These are phyloP conservation scores for Caenorhabditis angaria DNA, from an alignment of 2,888 invertebrate species.

Conservation along the genomic window DNA sequence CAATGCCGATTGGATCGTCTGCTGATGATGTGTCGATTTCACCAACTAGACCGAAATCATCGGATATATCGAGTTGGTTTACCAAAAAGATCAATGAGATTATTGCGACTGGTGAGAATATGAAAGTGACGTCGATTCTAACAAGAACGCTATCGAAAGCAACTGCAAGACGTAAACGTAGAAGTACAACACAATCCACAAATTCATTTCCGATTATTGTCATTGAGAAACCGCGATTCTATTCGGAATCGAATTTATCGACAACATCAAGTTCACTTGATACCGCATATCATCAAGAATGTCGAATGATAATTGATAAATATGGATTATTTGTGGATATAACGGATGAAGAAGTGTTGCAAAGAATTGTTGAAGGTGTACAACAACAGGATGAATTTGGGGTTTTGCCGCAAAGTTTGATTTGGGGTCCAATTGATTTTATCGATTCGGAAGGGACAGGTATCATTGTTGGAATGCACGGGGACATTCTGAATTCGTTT, in stretches of 20 bases:
- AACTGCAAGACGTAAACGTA: slow-evolving; percentile 16
- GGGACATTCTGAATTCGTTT: background rate
- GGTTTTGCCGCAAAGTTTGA: background rate
- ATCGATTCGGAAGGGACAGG: slow-evolving; percentile 28
- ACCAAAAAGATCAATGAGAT: slow-evolving; percentile 29
- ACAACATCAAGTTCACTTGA: slow-evolving; percentile 8
- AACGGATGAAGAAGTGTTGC: slow-evolving; percentile 27
- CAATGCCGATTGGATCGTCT: background rate
- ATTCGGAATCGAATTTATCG: slow-evolving; percentile 30
- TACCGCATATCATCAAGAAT: slow-evolving; percentile 23
- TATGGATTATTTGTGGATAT: slow-evolving; percentile 37
- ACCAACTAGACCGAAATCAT: slow-evolving; percentile 19
- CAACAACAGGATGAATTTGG: slow-evolving; percentile 3
- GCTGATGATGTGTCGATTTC: slow-evolving; percentile 27
- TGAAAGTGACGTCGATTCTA: slow-evolving; percentile 24
- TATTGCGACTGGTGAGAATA: slow-evolving; percentile 8
- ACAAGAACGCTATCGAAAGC: slow-evolving; percentile 33
- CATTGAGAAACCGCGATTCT: slow-evolving; percentile 8
- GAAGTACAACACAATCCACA: slow-evolving; percentile 15
- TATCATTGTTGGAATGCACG: background rate
- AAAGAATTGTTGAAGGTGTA: slow-evolving; percentile 36
- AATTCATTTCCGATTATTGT: slow-evolving; percentile 11
- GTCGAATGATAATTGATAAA: slow-evolving; percentile 26
- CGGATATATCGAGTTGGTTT: slow-evolving; percentile 33
- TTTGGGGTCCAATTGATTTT: slow-evolving; percentile 24